Conservation (phyloP, 2,797 vertebrate genomes). For the Pangasius krempfi region DNA sequence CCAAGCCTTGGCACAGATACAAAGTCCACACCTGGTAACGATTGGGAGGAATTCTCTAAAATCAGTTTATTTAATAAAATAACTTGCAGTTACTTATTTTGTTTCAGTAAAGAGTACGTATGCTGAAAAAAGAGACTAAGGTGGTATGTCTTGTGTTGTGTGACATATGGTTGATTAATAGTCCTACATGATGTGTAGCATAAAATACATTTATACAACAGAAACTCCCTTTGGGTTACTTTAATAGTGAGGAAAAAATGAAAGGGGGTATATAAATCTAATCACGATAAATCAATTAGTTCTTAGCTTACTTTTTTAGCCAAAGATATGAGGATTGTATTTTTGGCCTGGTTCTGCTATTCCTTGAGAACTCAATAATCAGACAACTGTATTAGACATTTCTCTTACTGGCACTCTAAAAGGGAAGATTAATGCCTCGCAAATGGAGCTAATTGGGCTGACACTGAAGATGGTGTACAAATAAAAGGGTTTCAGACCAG, state of each 20-base stretch:
- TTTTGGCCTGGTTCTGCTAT: not conserved
- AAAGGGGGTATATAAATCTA: not conserved
- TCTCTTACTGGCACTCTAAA: conserved; percentile 39
- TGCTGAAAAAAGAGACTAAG: not conserved
- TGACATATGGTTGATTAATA: conserved; percentile 5
- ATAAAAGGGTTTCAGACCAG: conserved; percentile 35
- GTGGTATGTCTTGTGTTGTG: not conserved
- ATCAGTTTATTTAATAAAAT: conserved; percentile 13
- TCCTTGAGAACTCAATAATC: conserved; percentile 15
- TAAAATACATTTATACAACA: not conserved
- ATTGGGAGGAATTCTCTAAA: conserved; percentile 52
- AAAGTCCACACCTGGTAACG: conserved; percentile 65
- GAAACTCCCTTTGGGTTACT: not conserved
- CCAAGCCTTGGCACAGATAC: conserved; percentile 47
- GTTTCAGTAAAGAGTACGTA: not conserved
- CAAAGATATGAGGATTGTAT: not conserved
- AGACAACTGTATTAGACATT: not conserved
- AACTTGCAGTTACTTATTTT: conserved; percentile 54
- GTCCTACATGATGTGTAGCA: not conserved
- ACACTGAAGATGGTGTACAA: conserved; percentile 26
- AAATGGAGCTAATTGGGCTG: conserved; percentile 34
- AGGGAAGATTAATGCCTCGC: conserved; percentile 10
- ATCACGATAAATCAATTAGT: not conserved
- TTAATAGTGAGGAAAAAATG: not conserved
- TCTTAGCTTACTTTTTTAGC: not conserved